phyloP scores from a whole-genome alignment of 1,140 invertebrate genomes.

The Kradibia gibbosae region DNA sequence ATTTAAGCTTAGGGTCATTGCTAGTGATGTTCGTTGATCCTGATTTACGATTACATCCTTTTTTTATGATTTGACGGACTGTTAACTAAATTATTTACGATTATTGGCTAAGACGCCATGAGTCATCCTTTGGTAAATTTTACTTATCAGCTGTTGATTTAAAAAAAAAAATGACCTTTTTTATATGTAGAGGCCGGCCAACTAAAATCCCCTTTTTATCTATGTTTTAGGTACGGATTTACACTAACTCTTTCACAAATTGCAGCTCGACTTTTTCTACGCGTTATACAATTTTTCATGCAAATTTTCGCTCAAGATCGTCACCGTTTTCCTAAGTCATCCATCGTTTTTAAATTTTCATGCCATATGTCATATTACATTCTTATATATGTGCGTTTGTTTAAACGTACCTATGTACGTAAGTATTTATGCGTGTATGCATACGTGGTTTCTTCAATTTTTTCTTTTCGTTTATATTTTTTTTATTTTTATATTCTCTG shows the following conservation, averaged over 20 bases:
- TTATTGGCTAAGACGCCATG: neutral
- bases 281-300: constrained; percentile 19
- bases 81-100: too few species aligned
- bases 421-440: too few species aligned
- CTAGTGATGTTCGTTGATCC: too few species aligned
- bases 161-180: neutral
- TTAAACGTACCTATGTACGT: too few species aligned
- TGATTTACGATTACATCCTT: too few species aligned
- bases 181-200: constrained; percentile 62
- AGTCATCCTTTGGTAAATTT: neutral
- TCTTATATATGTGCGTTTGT: neutral
- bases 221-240: constrained; percentile 72
- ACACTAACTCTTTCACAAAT: constrained; percentile 63
- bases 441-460: neutral
- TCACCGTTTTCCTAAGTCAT: constrained; percentile 41
- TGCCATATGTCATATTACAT: too few species aligned
- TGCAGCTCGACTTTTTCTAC: constrained; percentile 64
- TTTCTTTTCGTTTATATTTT: neutral
- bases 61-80: too few species aligned
- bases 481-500: neutral
- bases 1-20: too few species aligned
- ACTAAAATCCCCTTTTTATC: constrained; percentile 67
- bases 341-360: neutral
- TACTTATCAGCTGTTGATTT: neutral
- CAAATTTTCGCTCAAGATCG: constrained; percentile 33